Base-by-base conservation (phyloP, 2,888 invertebrate genomes). In the Polylopha cassiicola region DNA sequence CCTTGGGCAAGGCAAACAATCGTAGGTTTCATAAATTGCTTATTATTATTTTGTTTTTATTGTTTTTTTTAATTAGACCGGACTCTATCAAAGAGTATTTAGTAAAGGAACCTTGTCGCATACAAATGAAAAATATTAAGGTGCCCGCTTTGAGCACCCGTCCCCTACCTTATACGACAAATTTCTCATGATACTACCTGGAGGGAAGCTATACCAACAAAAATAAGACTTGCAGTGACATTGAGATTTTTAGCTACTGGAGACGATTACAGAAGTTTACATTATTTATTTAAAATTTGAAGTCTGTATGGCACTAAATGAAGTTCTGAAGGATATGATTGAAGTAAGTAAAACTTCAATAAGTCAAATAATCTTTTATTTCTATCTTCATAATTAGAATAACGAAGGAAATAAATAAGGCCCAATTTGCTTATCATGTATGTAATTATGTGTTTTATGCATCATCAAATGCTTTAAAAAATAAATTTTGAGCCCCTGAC, bases 381-480 rank as follows among this genome's bases (percentile, higher is more conserved):
- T n/a, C 2, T 20, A 20, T 30, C 11, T 20, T 18, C 11, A 17
- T 17, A 17, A 17, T 17, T 17, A 17, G 17, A 17, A 17, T 5
- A 17, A 17, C 17, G 17, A 17, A 17, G n/a, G 9, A 22, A 22
- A 9, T 6, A 10, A 10, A 9, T 10, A 2, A 4, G 22, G 22
- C 22, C 22, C 2, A 22, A 10, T 2, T 10, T 3, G 4, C 5
- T 22, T n/a, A n/a, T 1, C 4, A 16, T 28, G 15, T 9, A 3
- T 24, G n/a, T 4, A 24, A 2, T 6, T 24, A 2, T 3, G n/a
- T 8, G 2, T 8, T 4, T 24, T 26, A 26, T 26, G 26, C 26
- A 26, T 26, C 26, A 14, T 14, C 14, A 14, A 14, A 26, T 26
- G 26, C 26, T n/a, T 26, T 26, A 14, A 26, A 26, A 14, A 26